phyloP scores from a whole-genome alignment of 1,140 invertebrate species.

The Trichonephila clavata region DNA sequence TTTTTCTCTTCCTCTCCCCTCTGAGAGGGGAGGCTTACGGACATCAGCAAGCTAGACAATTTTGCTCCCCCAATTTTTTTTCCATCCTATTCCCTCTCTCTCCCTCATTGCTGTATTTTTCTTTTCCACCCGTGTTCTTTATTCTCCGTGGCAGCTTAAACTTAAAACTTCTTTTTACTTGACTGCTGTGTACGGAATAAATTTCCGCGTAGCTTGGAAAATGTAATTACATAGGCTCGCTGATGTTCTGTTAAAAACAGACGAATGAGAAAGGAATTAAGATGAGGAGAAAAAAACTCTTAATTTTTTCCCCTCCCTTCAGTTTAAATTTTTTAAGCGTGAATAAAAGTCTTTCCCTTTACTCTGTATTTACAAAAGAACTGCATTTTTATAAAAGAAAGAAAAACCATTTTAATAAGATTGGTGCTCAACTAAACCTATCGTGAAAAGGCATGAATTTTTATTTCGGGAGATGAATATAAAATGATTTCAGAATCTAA shows the following conservation, averaged over 20 bases:
- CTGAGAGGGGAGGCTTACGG: constrained; percentile 30
- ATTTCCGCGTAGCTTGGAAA: constrained; percentile 52
- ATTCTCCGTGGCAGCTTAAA: constrained; percentile 69
- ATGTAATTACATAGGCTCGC: constrained; percentile 65
- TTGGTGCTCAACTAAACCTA: constrained; percentile 23
- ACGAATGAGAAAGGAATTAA: constrained; percentile 9
- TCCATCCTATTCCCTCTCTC: not conserved
- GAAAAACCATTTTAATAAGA: constrained; percentile 64
- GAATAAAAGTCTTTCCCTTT: constrained; percentile 41
- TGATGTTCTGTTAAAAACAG: constrained; percentile 66
- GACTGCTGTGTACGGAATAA: constrained; percentile 48
- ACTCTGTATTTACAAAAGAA: constrained; percentile 40
- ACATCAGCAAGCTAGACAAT: constrained; percentile 62
- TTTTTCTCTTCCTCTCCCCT: constrained; percentile 21
- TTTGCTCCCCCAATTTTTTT: constrained; percentile 47
- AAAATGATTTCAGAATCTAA: not conserved
- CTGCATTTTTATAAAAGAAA: constrained; percentile 43
- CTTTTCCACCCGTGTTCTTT: constrained; percentile 30
- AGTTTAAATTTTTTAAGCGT: constrained; percentile 17
- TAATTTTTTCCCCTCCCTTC: constrained; percentile 24
- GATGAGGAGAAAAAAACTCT: constrained; percentile 12
- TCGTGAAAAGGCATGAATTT: not conserved
- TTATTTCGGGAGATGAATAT: not conserved
- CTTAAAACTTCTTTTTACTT: constrained; percentile 65
- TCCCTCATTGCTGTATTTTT: constrained; percentile 19